Percentiles rank a stretch among this genome's conserved stretches.
These are phyloP conservation scores for Cebidichthys violaceus DNA, from an alignment of 2,113 vertebrate species.

Conservation along the genomic window DNA sequence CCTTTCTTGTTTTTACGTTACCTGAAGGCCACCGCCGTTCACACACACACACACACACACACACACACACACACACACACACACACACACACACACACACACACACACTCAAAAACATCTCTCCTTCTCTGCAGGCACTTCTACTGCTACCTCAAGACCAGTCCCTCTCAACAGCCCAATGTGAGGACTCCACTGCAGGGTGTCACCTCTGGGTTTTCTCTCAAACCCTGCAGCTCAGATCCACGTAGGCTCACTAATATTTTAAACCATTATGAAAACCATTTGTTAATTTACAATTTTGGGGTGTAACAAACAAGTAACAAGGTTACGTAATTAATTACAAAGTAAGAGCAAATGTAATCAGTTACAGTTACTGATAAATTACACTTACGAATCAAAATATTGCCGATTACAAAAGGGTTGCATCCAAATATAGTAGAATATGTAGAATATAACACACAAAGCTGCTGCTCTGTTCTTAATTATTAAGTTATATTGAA, in stretches of 20 bases:
- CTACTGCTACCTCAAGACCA: slow-evolving; percentile 74
- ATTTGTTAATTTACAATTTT: not conserved
- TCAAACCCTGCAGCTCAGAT: slow-evolving; percentile 48
- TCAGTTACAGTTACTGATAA: not conserved
- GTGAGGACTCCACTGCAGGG: slow-evolving; percentile 1
- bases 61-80: no score
- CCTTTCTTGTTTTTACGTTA: no score
- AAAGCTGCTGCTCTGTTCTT: not conserved
- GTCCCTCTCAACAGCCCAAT: slow-evolving; percentile 31
- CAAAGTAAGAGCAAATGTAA: not conserved
- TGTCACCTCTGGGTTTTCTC: slow-evolving; percentile 76
- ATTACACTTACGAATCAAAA: no score
- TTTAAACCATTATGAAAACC: not conserved
- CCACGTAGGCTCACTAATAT: not conserved
- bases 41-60: no score
- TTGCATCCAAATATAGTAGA: no score
- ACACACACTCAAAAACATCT: not conserved
- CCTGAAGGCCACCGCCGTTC: no score
- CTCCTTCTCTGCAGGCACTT: slow-evolving; percentile 51
- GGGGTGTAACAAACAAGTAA: not conserved
- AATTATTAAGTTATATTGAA: not conserved
- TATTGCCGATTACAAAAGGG: no score
- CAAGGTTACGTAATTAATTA: not conserved
- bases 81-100: no score
- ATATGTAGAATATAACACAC: not conserved